Base-by-base conservation (phyloP, 2,113 vertebrate species). In the Physeter macrocephalus region DNA sequence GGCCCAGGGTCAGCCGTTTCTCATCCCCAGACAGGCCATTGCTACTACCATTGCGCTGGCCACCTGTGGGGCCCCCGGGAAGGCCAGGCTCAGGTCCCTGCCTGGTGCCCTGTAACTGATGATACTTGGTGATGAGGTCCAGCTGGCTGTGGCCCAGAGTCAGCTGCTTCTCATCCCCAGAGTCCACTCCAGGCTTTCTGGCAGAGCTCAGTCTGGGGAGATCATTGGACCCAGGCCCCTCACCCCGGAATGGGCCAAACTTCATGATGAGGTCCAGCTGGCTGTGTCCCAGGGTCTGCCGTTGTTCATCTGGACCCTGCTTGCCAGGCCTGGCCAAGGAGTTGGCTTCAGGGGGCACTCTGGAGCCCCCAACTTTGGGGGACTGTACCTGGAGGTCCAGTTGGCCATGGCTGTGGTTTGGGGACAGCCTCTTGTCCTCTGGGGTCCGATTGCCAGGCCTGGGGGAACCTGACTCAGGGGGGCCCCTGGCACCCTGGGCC, bases 1-100 rank as follows among this genome's bases (percentile, higher is more conserved):
- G 99, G 46, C 99, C 99, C 23, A 99, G 98, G 8, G 99, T 99
- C 99, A 99, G 97, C 57, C 99, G 98, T 49, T 99, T 99, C 96
- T 99, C 98, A 0, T 98, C 97, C 75, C 71, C 89, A 77, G 67
- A 94, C 6, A 93, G 49, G 29, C 94, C 96, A 36, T 77, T 94
- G 92, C 74, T 94, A 52, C 34, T 95, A 25, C 97, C 85, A 13
- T 92, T 97, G 61, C 7, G 59, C n/a, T 96, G 96, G 59, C 88
- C 80, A 61, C 89, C 59, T 34, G 41, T 52, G 27, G 95, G 64
- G 52, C 9, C 80, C 82, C 94, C 43, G 17, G 97, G 18, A 64
- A 98, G 57, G 69, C 94, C 96, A 39, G 97, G 96, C 25, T 98
- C 75, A 3, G 78, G 5, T 0, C 85, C 61, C 82, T 96, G 98